A percentile compares a stretch with the other conserved stretches of the same genome.
Evolutionary conservation across 30 jellyfish, hydroid and myxozoan species (phyloP).

Genomic region (Aurelia aurita complex sp. Pacific): DNA sequence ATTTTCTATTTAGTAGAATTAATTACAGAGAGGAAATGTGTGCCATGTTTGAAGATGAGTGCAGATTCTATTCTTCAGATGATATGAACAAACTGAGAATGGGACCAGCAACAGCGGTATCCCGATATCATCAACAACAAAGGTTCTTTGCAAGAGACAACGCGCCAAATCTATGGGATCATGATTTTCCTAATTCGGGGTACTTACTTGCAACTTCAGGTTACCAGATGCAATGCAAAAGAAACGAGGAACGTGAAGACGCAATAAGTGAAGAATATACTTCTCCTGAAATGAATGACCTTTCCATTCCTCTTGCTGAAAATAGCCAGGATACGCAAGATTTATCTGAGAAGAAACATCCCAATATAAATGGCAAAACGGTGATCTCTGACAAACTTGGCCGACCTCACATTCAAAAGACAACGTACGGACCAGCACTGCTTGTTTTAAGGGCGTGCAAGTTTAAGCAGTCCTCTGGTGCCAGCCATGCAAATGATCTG

Average conservation of each 20-base stretch:
- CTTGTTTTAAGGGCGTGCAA: no score
- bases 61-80: conserved; percentile 4
- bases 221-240: conserved; percentile 10
- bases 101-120: conserved; percentile 15
- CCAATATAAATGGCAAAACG: no score
- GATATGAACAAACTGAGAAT: conserved; percentile 10
- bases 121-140: neutral
- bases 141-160: neutral
- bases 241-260: neutral
- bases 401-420: no score
- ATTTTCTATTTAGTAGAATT: conserved; percentile 5
- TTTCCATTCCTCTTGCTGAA: no score
- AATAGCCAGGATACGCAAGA: no score
- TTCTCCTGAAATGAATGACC: no score
- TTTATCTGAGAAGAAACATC: no score
- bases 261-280: neutral
- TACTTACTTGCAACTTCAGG: conserved; percentile 1
- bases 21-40: conserved; percentile 22
- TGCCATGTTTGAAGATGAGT: conserved; percentile 6
- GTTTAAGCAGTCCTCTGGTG: no score
- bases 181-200: conserved; percentile 16
- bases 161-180: neutral
- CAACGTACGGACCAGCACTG: no score
- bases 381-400: no score
- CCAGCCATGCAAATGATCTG: no score